Base-by-base conservation (phyloP, 2,888 invertebrate species). In the Herminia tarsipennalis region DNA sequence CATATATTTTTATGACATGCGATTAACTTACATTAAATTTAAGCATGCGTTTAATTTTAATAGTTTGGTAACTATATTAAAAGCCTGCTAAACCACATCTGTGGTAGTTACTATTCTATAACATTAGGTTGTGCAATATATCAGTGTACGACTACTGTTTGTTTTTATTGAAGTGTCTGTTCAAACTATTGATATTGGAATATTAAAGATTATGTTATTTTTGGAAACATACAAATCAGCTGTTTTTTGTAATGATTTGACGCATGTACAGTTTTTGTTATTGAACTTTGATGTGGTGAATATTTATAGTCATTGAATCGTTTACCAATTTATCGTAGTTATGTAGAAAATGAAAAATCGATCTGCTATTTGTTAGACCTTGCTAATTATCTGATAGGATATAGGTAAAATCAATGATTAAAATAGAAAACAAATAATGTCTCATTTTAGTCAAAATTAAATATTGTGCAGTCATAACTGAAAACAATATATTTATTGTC, bases 1-100 rank as follows among this genome's bases (percentile, higher is more conserved):
- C 38, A 41, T 58, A 43, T 42, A 63, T 61, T 51, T 63, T 58
- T 55, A 58, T 57, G 42, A 45, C 29, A 35, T 21, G 38, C 45
- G 30, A 48, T 57, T 37, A 58, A 43, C 40, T 46, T 45, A 41
- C 47, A 44, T 60, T 35, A 46, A 46, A 35, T 48, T 62, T 41
- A 29, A 49, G 30, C 20, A 39, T 45, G 41, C 47, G 45, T 48
- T 61, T 35, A 63, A 51, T 54, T 48, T 48, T 58, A 48, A 63
- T 55, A 49, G 43, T 42, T 17, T 17, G n/a, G 10, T 16, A 43
- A 30, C 40, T 41, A 47, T 62, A 50, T 49, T 14, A 39, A 37
- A 42, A 41, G 41, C 47, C 27, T 22, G 10, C 27, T 44, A 24
- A 33, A 42, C 28, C 30, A 25, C 34, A 34, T 36, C 37, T 20